phyloP scores from a whole-genome alignment of 2,113 vertebrate genomes.

The Sialia sialis region DNA sequence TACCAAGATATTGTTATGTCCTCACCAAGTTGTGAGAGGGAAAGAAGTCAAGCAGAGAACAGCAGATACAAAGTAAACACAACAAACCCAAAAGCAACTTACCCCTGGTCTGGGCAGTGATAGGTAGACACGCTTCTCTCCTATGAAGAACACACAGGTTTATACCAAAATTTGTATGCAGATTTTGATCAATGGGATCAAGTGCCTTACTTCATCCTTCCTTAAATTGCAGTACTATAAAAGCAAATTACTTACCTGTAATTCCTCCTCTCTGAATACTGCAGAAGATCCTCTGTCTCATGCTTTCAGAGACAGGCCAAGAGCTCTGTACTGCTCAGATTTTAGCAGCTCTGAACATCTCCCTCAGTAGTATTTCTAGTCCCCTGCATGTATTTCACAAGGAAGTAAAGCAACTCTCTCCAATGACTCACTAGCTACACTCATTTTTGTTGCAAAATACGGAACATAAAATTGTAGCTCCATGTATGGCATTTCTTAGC shows the following conservation, averaged over 20 bases:
- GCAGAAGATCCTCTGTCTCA: neutral
- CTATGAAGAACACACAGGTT: slow-evolving; percentile 76
- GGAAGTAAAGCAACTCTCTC: neutral
- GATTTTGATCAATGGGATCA: neutral
- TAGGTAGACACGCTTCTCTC: slow-evolving; percentile 92
- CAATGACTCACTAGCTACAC: neutral
- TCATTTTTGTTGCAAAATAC: neutral
- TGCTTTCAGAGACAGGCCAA: neutral
- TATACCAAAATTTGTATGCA: slow-evolving; percentile 37
- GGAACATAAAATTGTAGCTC: neutral
- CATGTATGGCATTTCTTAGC: neutral
- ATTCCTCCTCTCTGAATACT: neutral
- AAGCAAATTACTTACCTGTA: slow-evolving; percentile 25
- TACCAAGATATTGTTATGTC: neutral
- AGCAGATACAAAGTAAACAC: neutral
- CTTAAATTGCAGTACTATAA: neutral
- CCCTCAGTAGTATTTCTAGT: neutral
- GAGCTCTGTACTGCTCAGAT: neutral
- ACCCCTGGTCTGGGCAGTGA: slow-evolving; percentile 94
- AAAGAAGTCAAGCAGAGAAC: neutral
- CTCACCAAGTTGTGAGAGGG: neutral
- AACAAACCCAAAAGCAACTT: slow-evolving; percentile 66
- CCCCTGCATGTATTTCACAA: neutral
- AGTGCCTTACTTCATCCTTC: neutral
- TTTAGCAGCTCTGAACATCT: neutral